Evolutionary conservation across 2,113 vertebrate species (phyloP), one percentile per base, ranked within the genome.

Genomic region (Recurvirostra avosetta): DNA sequence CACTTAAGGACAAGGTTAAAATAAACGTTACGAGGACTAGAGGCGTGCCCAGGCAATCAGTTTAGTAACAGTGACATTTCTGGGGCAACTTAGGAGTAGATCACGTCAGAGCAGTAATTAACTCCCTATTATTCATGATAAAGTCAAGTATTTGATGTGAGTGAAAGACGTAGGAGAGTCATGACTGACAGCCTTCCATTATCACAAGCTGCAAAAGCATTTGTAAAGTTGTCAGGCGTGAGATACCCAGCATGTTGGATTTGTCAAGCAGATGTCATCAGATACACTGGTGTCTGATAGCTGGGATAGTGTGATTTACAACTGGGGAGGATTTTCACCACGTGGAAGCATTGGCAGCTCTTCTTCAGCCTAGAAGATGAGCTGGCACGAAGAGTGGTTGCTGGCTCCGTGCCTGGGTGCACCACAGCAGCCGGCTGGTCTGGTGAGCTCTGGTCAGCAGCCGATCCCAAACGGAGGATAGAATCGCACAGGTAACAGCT

Each of bases 51-150:
- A 32, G 41, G 47, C 79, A 59, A 43, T 82, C 74, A 34, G 5
- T 90, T 82, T 18, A 75, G 61, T 20, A 71, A 47, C 63, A 40
- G 56, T 52, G 92, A 77, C 75, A 61, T 74, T 93, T 90, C 88
- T 88, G 76, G 65, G 68, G 32, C 79, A 91, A 19, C 62, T 88
- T 66, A 62, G 74, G 53, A 88, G 90, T 14, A 58, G 32, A 66
- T 88, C 45, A 21, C 72, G 88, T 59, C 67, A 49, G 76, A 94
- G 76, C 70, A 74, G 66, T 81, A 89, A 88, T 95, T 88, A 88
- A 74, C 43, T 94, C 43, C n/a, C 27, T 22, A 5, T 71, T 84
- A 59, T 86, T 88, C 74, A 74, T 52, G 59, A 22, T 40, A 10
- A 56, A 95, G 86, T 59, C 80, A 87, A 85, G 70, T 9, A 53